A percentile compares a stretch with the other conserved stretches of the same genome.
Evolutionary conservation across 2,888 invertebrate genomes (phyloP).

Genomic region (Dioctria linearis): DNA sequence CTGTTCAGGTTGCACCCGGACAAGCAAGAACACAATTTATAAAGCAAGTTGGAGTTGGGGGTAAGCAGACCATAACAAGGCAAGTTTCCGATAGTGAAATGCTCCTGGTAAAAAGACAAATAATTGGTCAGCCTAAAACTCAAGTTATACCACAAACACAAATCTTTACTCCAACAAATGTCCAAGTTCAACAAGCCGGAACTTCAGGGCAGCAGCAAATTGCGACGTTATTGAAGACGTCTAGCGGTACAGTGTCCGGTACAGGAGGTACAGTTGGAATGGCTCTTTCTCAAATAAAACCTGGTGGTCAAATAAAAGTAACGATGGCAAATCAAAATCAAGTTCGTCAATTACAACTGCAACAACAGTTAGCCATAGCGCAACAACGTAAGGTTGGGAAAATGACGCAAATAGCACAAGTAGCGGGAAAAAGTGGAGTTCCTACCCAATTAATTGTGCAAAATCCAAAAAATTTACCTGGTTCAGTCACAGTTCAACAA

Average conservation of each 20-base stretch:
- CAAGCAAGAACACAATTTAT: slow-evolving; percentile 68
- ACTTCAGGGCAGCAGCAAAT: slow-evolving; percentile 67
- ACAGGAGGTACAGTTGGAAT: slow-evolving; percentile 67
- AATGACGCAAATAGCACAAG: slow-evolving; percentile 73
- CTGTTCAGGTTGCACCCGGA: slow-evolving; percentile 72
- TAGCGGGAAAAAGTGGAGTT: slow-evolving; percentile 71
- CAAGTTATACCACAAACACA: slow-evolving; percentile 73
- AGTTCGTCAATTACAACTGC: slow-evolving; percentile 77
- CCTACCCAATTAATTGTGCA: slow-evolving; percentile 83
- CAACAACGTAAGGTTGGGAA: slow-evolving; percentile 76
- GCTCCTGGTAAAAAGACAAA: slow-evolving; percentile 74
- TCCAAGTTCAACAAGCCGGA: slow-evolving; percentile 68
- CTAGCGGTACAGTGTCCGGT: slow-evolving; percentile 69
- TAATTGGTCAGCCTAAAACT: slow-evolving; percentile 68
- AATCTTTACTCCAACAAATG: slow-evolving; percentile 74
- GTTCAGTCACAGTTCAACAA: slow-evolving; percentile 81
- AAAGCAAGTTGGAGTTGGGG: slow-evolving; percentile 67
- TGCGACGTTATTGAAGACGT: slow-evolving; percentile 69
- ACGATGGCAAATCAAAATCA: slow-evolving; percentile 77
- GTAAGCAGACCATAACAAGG: slow-evolving; percentile 72
- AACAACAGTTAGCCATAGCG: slow-evolving; percentile 73
- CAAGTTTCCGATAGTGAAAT: slow-evolving; percentile 76
- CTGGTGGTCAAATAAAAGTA: slow-evolving; percentile 71
- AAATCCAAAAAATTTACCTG: slow-evolving; percentile 73
- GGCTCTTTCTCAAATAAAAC: slow-evolving; percentile 69